Conservation (phyloP, 2,888 invertebrate species). For the Nomada hirtipes region DNA sequence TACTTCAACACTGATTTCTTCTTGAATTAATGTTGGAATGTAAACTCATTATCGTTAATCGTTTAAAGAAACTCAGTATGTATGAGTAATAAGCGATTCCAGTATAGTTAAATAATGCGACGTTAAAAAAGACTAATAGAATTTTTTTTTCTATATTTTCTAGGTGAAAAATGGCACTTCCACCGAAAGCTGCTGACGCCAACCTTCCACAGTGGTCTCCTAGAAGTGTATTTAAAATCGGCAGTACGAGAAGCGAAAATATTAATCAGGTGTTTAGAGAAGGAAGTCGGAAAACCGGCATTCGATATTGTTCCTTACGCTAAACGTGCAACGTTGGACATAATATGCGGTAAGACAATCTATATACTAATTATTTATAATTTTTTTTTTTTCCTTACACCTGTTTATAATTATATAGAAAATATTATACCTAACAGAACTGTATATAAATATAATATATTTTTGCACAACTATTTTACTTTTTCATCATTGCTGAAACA, state of each 20-base stretch:
- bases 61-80: no score
- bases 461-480: no score
- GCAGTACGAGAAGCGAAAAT: constrained; percentile 71
- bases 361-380: background rate
- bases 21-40: no score
- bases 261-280: constrained; percentile 76
- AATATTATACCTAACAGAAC: no score
- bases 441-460: no score
- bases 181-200: constrained; percentile 82
- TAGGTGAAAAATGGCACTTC: constrained; percentile 79
- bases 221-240: constrained; percentile 76
- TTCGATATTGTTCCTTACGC: constrained; percentile 81
- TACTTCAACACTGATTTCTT: no score
- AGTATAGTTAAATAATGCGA: no score
- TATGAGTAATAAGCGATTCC: no score
- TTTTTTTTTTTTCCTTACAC: no score
- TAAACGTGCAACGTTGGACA: constrained; percentile 81
- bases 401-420: no score
- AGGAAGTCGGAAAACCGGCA: constrained; percentile 74
- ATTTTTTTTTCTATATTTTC: constrained; percentile 1
- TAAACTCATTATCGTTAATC: no score
- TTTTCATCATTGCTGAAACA: no score
- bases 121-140: background rate
- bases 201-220: constrained; percentile 79
- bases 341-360: constrained; percentile 79